Evolutionary conservation across 2,888 invertebrate genomes (phyloP).

Genomic region (Geophilus truncorum): DNA sequence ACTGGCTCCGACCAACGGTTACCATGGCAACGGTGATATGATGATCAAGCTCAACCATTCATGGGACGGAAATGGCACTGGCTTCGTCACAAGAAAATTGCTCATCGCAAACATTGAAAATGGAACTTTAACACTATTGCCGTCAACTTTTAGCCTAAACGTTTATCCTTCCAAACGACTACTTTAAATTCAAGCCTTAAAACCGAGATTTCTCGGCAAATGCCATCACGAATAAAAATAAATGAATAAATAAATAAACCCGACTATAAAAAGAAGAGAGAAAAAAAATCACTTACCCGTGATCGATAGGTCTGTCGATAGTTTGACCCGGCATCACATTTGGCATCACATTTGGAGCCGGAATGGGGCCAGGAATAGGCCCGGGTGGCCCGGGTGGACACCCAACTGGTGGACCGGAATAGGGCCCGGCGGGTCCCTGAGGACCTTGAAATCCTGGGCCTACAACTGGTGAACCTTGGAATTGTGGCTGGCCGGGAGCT

Average conservation of each 20-base stretch:
- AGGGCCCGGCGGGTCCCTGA: constrained; percentile 15
- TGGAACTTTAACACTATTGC: not conserved
- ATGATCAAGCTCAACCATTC: constrained; percentile 31
- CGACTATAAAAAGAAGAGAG: no score
- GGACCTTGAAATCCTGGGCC: constrained; percentile 37
- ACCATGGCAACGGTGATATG: constrained; percentile 31
- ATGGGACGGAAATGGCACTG: constrained; percentile 20
- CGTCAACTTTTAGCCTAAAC: not conserved
- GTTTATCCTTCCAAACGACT: not conserved
- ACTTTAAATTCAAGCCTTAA: not conserved
- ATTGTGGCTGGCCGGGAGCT: constrained; percentile 53
- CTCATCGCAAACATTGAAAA: not conserved
- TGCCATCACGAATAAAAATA: no score
- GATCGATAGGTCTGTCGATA: constrained; percentile 44
- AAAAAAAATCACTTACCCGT: constrained; percentile 59
- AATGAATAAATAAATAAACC: not conserved
- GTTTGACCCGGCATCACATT: constrained; percentile 55
- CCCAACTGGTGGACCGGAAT: constrained; percentile 50
- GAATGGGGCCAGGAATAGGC: constrained; percentile 64
- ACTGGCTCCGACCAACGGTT: constrained; percentile 11
- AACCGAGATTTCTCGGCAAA: not conserved
- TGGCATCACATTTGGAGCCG: constrained; percentile 58
- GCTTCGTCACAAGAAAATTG: not conserved
- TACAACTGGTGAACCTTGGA: constrained; percentile 35
- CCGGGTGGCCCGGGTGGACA: constrained; percentile 67